Conservation (phyloP, 2,113 vertebrate species). For the Typhlomys cinereus region DNA sequence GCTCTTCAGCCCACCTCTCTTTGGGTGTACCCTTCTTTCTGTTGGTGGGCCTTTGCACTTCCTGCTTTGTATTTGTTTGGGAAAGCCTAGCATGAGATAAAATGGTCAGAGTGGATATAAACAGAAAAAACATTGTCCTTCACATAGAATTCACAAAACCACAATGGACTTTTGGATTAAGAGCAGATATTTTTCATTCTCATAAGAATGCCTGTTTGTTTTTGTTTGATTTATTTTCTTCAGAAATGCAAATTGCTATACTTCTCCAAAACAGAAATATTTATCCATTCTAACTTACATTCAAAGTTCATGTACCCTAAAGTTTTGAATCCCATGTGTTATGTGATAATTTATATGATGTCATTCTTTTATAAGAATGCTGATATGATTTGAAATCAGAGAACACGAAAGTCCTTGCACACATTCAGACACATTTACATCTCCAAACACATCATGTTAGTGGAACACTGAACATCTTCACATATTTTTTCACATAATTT, state of each 20-base stretch:
- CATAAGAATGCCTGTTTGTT: not conserved
- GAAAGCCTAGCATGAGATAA: not conserved
- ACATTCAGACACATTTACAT: constrained; percentile 22
- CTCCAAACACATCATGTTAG: not conserved
- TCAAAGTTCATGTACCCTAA: not conserved
- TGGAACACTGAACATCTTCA: not conserved
- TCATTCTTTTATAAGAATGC: not conserved
- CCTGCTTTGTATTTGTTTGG: not conserved
- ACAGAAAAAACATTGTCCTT: not conserved
- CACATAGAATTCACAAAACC: not conserved
- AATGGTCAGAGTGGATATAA: not conserved
- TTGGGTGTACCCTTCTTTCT: accelerated
- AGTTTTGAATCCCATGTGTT: constrained; percentile 20
- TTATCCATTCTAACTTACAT: not conserved
- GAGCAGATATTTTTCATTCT: not conserved
- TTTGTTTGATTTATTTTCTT: not conserved
- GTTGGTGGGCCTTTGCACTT: not conserved
- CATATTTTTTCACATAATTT: constrained; percentile 28
- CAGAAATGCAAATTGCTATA: not conserved
- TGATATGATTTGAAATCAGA: not conserved
- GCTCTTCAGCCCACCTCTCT: accelerated
- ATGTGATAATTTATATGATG: not conserved
- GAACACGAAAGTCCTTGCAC: not conserved
- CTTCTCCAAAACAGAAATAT: not conserved
- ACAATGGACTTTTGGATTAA: not conserved